A percentile compares a stretch with the other conserved stretches of the same genome.
These are phyloP conservation scores for Acleris holmiana DNA, from an alignment of 2,888 invertebrate species.

Conservation along the genomic window DNA sequence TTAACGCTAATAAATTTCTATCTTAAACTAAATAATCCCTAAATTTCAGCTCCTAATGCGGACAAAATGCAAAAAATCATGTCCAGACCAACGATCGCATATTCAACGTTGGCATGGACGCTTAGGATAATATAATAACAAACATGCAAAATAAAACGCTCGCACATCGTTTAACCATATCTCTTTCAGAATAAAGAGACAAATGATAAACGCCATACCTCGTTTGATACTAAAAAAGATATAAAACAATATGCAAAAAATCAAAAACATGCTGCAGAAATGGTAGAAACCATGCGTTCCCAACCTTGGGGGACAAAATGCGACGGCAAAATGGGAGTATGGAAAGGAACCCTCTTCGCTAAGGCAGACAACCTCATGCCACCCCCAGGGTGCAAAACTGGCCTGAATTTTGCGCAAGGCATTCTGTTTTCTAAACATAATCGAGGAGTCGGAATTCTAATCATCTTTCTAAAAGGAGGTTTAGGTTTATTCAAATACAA, in stretches of 20 bases:
- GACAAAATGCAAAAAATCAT: slow-evolving; percentile 34
- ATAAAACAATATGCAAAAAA: slow-evolving; percentile 34
- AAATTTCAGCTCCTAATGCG: slow-evolving; percentile 32
- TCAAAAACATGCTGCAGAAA: slow-evolving; percentile 35
- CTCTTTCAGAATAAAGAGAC: neutral
- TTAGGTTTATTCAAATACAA: slow-evolving; percentile 70
- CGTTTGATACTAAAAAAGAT: no score
- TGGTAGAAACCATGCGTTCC: slow-evolving; percentile 60
- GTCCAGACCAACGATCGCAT: neutral
- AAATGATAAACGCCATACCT: neutral
- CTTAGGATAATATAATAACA: neutral
- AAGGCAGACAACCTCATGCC: slow-evolving; percentile 68
- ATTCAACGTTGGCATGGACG: neutral
- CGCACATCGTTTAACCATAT: neutral
- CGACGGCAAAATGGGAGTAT: slow-evolving; percentile 78
- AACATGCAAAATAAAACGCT: slow-evolving; percentile 18
- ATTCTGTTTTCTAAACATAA: slow-evolving; percentile 66
- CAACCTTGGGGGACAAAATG: slow-evolving; percentile 81
- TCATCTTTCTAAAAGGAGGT: slow-evolving; percentile 68
- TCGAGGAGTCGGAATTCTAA: slow-evolving; percentile 67
- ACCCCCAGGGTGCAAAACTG: slow-evolving; percentile 57
- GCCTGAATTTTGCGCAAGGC: slow-evolving; percentile 53
- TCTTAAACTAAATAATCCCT: neutral
- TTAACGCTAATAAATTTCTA: no score
- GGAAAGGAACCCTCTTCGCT: slow-evolving; percentile 79